These are phyloP conservation scores for Amblyopsis rosae DNA, from an alignment of 2,113 vertebrate species.

Conservation along the genomic window DNA sequence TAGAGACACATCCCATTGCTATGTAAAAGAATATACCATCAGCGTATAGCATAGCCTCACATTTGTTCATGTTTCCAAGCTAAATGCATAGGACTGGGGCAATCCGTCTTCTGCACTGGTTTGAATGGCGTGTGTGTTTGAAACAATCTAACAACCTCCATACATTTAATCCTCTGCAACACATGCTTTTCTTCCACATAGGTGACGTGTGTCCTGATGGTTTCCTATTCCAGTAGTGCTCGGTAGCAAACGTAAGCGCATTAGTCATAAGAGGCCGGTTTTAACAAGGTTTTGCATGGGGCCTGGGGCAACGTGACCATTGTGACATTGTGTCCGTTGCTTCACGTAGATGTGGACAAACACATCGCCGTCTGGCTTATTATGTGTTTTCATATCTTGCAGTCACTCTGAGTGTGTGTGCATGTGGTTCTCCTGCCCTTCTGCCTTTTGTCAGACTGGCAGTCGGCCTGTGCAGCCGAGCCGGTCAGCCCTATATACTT, in stretches of 20 bases:
- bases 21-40: too few relatives aligned
- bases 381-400: neutral
- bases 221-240: too few relatives aligned
- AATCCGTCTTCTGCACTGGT: neutral
- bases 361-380: neutral
- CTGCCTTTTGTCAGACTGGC: neutral
- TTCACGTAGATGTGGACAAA: constrained; percentile 14
- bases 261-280: constrained; percentile 21
- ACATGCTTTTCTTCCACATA: neutral
- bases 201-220: too few relatives aligned
- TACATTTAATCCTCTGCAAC: constrained; percentile 18
- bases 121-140: neutral
- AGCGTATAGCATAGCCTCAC: neutral
- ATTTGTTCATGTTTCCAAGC: too few relatives aligned
- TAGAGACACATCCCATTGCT: too few relatives aligned
- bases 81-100: neutral
- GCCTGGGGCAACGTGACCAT: constrained; percentile 18
- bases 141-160: constrained; percentile 3
- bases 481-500: constrained; percentile 17
- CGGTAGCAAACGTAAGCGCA: constrained; percentile 4
- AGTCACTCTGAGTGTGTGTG: too few relatives aligned
- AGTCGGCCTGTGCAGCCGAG: neutral
- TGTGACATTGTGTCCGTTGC: constrained; percentile 13
- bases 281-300: constrained; percentile 17
- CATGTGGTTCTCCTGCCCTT: neutral